These are phyloP conservation scores for Smittia sp. DNA, from an alignment of 2,888 invertebrate genomes.

Conservation along the genomic window DNA sequence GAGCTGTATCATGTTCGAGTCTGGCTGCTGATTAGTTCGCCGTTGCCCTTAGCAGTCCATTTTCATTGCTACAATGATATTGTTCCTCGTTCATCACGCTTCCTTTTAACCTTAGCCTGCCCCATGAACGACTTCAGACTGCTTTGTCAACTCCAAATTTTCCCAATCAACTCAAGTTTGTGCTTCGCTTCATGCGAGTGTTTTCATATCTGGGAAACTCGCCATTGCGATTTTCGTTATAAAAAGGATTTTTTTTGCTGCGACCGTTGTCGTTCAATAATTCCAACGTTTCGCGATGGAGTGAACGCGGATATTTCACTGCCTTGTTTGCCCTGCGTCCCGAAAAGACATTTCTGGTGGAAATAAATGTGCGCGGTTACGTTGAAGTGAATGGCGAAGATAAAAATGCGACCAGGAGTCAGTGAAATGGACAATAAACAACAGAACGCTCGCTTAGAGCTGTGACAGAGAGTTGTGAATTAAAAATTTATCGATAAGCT, in stretches of 20 bases:
- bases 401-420: slow-evolving; percentile 12
- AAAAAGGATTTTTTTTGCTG: too few species aligned
- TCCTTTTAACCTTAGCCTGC: too few species aligned
- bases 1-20: too few species aligned
- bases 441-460: not conserved
- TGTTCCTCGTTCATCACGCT: too few species aligned
- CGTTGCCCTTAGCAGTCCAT: too few species aligned
- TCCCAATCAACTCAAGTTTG: too few species aligned
- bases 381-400: slow-evolving; percentile 1
- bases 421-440: slow-evolving; percentile 17
- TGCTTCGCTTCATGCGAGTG: too few species aligned
- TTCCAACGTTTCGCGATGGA: not conserved
- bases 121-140: too few species aligned
- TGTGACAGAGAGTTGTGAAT: slow-evolving; percentile 9
- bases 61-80: too few species aligned
- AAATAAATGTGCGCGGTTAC: not conserved
- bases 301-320: not conserved
- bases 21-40: too few species aligned
- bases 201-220: too few species aligned
- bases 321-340: not conserved
- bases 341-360: not conserved
- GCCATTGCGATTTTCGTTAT: not conserved
- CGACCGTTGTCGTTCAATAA: not conserved
- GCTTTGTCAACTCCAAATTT: too few species aligned
- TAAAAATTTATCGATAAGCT: slow-evolving; percentile 22